Evolutionary conservation across 2,113 vertebrate genomes (phyloP).

Genomic region (Bubo blakistoni): DNA sequence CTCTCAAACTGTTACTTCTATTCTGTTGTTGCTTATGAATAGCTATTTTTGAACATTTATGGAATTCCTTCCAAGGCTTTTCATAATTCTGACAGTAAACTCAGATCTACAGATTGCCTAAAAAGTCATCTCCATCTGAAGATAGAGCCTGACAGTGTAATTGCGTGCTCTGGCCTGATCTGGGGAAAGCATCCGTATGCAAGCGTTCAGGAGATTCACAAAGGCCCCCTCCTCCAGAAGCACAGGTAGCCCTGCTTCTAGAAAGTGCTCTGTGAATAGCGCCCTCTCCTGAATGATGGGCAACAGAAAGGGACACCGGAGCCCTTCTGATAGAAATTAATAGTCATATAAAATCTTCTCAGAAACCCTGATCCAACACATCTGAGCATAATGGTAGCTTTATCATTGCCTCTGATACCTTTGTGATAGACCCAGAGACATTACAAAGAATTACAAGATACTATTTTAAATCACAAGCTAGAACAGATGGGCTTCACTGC

Average conservation of each 20-base stretch:
- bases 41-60: constrained; percentile 68
- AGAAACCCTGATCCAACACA: neutral
- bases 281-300: rapidly evolving
- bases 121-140: constrained; percentile 63
- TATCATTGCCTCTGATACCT: neutral
- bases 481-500: constrained; percentile 45
- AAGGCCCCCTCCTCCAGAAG: neutral
- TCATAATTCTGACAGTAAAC: constrained; percentile 72
- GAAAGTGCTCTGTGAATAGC: neutral
- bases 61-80: constrained; percentile 72
- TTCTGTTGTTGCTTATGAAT: constrained; percentile 65
- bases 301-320: neutral
- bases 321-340: neutral
- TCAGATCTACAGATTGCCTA: constrained; percentile 65
- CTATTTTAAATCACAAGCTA: neutral
- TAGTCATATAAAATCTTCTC: neutral
- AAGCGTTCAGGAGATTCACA: neutral
- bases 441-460: neutral
- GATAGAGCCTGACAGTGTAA: constrained; percentile 30
- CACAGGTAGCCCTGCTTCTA: neutral
- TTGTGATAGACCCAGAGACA: neutral
- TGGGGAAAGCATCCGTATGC: neutral
- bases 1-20: constrained; percentile 66
- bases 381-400: neutral
- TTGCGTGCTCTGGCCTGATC: constrained; percentile 18